Evolutionary conservation across 2,797 vertebrate species (phyloP), one percentile per base, ranked within the genome.

Genomic region (Todus mexicanus): DNA sequence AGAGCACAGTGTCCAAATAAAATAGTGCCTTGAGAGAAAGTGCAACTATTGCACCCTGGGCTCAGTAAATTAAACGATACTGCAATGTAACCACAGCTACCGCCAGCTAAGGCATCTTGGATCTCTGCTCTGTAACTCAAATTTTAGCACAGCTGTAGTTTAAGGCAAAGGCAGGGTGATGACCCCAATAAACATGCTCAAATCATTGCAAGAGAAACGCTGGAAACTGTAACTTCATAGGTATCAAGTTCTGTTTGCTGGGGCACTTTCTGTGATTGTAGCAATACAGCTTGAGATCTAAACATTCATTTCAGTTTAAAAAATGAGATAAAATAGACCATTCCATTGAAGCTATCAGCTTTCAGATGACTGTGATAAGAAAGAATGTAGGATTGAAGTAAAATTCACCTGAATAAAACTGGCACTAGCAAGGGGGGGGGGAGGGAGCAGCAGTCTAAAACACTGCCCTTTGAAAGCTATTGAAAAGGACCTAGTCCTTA

Each of bases 301-400:
- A 92, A 87, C 65, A 68, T 74, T 80, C 9, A 35, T 66, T 92
- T 89, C n/a, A 27, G 60, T 91, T 84, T 22, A 26, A 87, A 82
- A 91, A 73, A 54, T 10, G 6, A 79, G 45, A 38, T 61, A 40
- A 88, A 77, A 40, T 33, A 92, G 75, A 66, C 38, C 31, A 31
- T 68, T 76, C 35, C 21, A 71, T 63, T 79, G 74, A 76, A 87
- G 17, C 43, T 65, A 81, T 78, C 57, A 69, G 59, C 78, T 89
- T 94, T 84, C 77, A 61, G 50, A 64, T 91, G 27, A 89, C 72
- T 85, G 21, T 76, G 50, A 73, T 92, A 75, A 84, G 45, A 70
- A 88, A 84, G 66, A 91, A 77, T 89, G 17, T 69, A 84, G 80
- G 86, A 93, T 89, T 80, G 65, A 91, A 84, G 79, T 72, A 69